These are phyloP conservation scores for Cheumatopsyche charites DNA, from an alignment of 1,140 invertebrate genomes.

Conservation along the genomic window DNA sequence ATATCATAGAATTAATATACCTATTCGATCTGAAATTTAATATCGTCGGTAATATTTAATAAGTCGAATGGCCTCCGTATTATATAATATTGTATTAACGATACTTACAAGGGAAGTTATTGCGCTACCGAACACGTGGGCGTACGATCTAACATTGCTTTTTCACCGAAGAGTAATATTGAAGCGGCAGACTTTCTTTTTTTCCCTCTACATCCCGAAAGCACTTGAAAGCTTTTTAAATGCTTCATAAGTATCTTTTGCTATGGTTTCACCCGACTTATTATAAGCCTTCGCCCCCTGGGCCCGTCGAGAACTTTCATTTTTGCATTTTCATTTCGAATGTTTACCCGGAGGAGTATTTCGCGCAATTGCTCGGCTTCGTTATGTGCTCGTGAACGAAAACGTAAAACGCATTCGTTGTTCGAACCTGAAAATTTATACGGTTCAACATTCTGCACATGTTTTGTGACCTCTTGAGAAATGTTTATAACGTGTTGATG, in stretches of 20 bases:
- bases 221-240: conserved; percentile 19
- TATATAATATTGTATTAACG: not conserved
- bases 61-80: not conserved
- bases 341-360: too few species aligned
- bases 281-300: not conserved
- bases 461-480: too few species aligned
- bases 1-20: too few species aligned
- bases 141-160: not conserved
- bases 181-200: conserved; percentile 4
- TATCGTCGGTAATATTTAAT: not conserved
- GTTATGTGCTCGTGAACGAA: too few species aligned
- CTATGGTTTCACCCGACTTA: conserved; percentile 15
- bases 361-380: too few species aligned
- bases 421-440: too few species aligned
- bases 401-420: too few species aligned
- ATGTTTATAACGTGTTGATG: too few species aligned
- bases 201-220: not conserved
- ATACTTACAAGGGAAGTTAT: not conserved
- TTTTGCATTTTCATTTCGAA: too few species aligned
- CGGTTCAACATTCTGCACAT: too few species aligned
- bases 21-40: too few species aligned
- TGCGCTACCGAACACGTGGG: not conserved
- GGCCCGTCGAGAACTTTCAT: too few species aligned
- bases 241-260: conserved; percentile 13
- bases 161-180: conserved; percentile 10